Conservation (phyloP, 2,888 invertebrate species). For the Protonemura montana region DNA sequence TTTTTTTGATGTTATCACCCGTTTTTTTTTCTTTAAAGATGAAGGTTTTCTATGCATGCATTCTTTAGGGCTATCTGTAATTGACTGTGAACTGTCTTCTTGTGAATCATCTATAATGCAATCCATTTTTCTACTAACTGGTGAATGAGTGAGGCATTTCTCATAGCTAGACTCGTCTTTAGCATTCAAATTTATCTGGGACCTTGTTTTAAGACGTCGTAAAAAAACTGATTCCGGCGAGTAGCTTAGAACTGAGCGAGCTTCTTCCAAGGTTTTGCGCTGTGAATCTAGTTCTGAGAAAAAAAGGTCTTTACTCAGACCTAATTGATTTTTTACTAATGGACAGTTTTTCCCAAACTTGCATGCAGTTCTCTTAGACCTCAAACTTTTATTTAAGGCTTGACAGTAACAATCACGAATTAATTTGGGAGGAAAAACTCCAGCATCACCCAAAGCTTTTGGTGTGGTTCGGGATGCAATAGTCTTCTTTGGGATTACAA, state of each 20-base stretch:
- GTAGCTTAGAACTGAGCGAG: constrained; percentile 43
- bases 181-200: constrained; percentile 23
- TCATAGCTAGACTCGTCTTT: neutral
- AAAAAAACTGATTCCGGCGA: constrained; percentile 47
- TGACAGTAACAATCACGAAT: neutral
- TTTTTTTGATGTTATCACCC: neutral
- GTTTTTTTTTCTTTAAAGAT: neutral
- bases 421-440: neutral
- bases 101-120: neutral
- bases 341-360: neutral
- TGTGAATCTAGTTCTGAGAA: neutral
- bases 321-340: neutral
- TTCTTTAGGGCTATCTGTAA: neutral
- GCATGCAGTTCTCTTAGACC: neutral
- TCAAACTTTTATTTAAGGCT: neutral
- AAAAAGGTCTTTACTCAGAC: neutral
- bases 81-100: neutral
- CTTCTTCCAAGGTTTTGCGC: constrained; percentile 40
- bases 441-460: neutral
- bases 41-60: neutral
- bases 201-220: constrained; percentile 41
- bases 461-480: neutral
- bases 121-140: neutral
- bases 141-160: neutral
- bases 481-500: neutral